phyloP scores from a whole-genome alignment of 2,797 vertebrate species.

The Pogonophryne albipinna region DNA sequence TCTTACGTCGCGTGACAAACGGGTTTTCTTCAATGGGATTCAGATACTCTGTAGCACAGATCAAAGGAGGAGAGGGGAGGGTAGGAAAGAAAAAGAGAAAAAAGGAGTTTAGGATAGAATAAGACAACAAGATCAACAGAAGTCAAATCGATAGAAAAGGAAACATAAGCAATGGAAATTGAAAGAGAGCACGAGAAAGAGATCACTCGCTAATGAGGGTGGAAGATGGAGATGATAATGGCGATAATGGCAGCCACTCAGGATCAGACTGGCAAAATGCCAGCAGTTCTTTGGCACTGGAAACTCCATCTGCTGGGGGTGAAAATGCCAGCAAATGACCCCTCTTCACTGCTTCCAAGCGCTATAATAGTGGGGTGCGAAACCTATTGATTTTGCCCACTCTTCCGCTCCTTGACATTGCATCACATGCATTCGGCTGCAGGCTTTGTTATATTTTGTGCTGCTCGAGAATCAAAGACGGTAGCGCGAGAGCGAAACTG shows the following conservation, averaged over 20 bases:
- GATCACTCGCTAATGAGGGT: conserved; percentile 64
- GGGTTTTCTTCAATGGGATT: conserved; percentile 97
- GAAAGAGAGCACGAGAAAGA: conserved; percentile 46
- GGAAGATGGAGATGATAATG: conserved; percentile 70
- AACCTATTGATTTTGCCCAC: conserved; percentile 79
- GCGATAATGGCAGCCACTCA: conserved; percentile 66
- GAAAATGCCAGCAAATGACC: conserved; percentile 78
- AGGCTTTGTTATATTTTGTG: conserved; percentile 76
- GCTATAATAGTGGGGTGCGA: conserved; percentile 68
- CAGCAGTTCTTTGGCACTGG: conserved; percentile 74
- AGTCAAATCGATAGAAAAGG: conserved; percentile 29
- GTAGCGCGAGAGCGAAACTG: conserved; percentile 45
- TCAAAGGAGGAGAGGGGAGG: conserved; percentile 24
- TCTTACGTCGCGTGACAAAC: conserved; percentile 93
- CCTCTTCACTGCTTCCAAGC: conserved; percentile 68
- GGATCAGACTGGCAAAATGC: conserved; percentile 69
- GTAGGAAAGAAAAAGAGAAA: conserved; percentile 24
- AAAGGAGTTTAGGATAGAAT: conserved; percentile 27
- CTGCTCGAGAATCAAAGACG: conserved; percentile 71
- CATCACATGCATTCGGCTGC: conserved; percentile 76
- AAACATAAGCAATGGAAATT: conserved; percentile 46
- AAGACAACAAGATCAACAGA: conserved; percentile 15
- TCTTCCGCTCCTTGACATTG: conserved; percentile 76
- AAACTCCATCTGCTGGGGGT: conserved; percentile 73
- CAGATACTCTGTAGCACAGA: conserved; percentile 88